phyloP scores from a whole-genome alignment of 2,888 invertebrate species.

The Eupithecia dodoneata region DNA sequence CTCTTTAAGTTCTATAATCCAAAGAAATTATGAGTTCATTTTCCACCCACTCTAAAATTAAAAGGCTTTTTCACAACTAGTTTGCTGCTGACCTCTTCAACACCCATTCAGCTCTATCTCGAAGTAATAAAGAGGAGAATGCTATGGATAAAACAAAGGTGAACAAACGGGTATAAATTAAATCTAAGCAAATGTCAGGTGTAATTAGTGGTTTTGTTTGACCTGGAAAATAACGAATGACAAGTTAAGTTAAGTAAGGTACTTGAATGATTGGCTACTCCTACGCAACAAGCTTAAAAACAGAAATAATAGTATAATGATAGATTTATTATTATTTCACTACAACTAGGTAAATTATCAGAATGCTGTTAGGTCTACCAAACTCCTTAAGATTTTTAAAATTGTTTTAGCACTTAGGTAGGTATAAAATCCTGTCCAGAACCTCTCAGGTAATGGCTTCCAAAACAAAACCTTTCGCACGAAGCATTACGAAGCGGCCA shows the following conservation, averaged over 20 bases:
- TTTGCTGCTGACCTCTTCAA: slow-evolving; percentile 25
- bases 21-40: slow-evolving; percentile 14
- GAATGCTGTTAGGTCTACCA: too few species aligned
- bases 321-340: not conserved
- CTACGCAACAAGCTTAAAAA: not conserved
- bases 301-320: not conserved
- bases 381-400: too few species aligned
- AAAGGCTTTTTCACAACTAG: slow-evolving; percentile 30
- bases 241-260: not conserved
- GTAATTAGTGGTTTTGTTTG: not conserved
- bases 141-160: not conserved
- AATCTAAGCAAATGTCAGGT: not conserved
- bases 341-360: not conserved
- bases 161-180: not conserved
- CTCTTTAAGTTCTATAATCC: slow-evolving; percentile 5
- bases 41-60: slow-evolving; percentile 24
- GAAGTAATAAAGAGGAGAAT: slow-evolving; percentile 8
- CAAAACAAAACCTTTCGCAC: not conserved
- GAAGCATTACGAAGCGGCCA: too few species aligned
- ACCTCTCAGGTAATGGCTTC: too few species aligned
- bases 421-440: too few species aligned
- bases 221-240: not conserved
- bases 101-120: slow-evolving; percentile 14
- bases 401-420: too few species aligned
- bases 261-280: not conserved